Conservation (phyloP, 1,140 invertebrate species). For the Halotydeus destructor region DNA sequence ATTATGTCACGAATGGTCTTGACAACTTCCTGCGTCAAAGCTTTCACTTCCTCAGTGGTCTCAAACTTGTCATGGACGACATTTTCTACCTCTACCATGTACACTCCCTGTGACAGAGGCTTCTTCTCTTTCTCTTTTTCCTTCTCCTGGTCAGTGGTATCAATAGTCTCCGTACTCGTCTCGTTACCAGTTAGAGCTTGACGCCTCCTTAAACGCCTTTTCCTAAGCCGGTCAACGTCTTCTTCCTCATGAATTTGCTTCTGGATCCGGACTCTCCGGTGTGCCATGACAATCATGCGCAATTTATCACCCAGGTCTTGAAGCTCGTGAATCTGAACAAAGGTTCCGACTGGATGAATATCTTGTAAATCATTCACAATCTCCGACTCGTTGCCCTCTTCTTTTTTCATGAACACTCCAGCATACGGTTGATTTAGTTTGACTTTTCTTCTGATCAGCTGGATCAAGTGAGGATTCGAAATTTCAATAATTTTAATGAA, state of each 20-base stretch:
- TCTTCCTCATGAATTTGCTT: conserved; percentile 17
- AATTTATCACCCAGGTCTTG: conserved; percentile 82
- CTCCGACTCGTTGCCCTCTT: conserved; percentile 69
- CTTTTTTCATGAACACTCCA: conserved; percentile 87
- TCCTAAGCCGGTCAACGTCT: conserved; percentile 6
- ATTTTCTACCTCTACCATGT: conserved; percentile 93
- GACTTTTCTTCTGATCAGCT: conserved; percentile 78
- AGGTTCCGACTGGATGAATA: conserved; percentile 76
- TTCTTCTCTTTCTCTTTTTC: conserved; percentile 8
- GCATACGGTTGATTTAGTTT: conserved; percentile 90
- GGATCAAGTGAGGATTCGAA: conserved; percentile 63
- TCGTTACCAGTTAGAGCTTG: neutral
- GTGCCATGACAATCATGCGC: conserved; percentile 77
- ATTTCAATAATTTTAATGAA: conserved; percentile 97
- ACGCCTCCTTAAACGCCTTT: conserved; percentile 25
- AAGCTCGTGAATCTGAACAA: conserved; percentile 93
- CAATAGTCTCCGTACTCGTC: neutral
- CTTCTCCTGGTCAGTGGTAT: conserved; percentile 4
- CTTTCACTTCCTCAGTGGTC: conserved; percentile 84
- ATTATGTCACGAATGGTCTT: conserved; percentile 95
- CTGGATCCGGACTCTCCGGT: conserved; percentile 33
- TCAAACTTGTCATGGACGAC: conserved; percentile 67
- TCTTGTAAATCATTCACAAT: conserved; percentile 64
- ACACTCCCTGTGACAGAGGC: conserved; percentile 27
- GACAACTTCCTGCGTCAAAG: conserved; percentile 85